These are phyloP conservation scores for Stenolophus ochropezus DNA, from an alignment of 2,888 invertebrate genomes.

Conservation along the genomic window DNA sequence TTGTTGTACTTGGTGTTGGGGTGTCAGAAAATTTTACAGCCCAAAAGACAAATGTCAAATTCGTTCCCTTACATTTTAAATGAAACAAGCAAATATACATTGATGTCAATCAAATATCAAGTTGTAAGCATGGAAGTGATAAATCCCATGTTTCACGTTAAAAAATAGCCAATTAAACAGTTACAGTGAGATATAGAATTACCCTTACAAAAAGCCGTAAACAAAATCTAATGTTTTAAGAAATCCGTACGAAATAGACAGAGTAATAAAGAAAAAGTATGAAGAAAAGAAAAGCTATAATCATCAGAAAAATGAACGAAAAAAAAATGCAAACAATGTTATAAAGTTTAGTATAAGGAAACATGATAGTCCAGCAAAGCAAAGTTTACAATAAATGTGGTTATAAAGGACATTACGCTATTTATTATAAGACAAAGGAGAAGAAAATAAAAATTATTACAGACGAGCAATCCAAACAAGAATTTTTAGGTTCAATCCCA, in stretches of 20 bases:
- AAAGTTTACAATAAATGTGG: not conserved
- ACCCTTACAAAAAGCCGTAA: too few species aligned
- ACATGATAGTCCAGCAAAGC: not conserved
- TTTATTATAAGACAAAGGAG: not conserved
- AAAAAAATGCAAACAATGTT: slow-evolving; percentile 9
- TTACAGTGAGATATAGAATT: too few species aligned
- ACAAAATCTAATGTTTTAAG: not conserved
- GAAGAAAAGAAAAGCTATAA: not conserved
- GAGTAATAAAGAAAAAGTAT: not conserved
- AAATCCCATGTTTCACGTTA: too few species aligned
- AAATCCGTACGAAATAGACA: not conserved
- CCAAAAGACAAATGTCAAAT: too few species aligned
- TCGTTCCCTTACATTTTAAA: too few species aligned
- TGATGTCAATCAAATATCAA: too few species aligned
- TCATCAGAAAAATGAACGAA: not conserved
- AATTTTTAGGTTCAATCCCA: not conserved
- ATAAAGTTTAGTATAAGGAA: not conserved
- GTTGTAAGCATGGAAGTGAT: too few species aligned
- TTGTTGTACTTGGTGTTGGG: too few species aligned
- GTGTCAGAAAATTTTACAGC: too few species aligned
- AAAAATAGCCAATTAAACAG: too few species aligned
- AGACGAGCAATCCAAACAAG: not conserved
- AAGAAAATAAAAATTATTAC: not conserved
- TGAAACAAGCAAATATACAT: too few species aligned
- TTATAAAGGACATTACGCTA: not conserved